phyloP scores from a whole-genome alignment of 2,113 vertebrate genomes.

The Dicaeum eximium region DNA sequence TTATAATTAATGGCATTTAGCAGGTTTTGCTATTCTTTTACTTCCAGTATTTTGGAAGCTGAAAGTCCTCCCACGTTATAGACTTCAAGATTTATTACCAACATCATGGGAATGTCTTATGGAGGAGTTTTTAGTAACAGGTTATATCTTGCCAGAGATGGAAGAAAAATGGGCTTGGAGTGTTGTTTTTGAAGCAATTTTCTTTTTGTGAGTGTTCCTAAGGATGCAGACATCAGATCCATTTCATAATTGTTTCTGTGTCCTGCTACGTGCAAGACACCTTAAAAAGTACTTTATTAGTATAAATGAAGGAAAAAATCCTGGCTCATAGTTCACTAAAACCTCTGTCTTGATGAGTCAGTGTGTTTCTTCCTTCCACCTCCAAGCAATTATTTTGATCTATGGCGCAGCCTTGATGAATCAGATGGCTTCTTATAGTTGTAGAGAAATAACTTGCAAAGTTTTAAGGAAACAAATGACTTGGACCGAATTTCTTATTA shows the following conservation, averaged over 20 bases:
- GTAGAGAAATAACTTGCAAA: not conserved
- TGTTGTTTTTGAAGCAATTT: not conserved
- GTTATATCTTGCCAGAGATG: not conserved
- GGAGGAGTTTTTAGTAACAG: not conserved
- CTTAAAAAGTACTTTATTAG: conserved; percentile 10
- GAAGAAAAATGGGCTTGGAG: not conserved
- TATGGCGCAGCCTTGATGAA: conserved; percentile 9
- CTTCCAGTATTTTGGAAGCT: not conserved
- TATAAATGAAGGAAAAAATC: conserved; percentile 22
- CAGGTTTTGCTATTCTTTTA: not conserved
- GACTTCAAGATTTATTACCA: not conserved
- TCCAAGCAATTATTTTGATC: conserved; percentile 54
- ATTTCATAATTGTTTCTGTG: conserved; percentile 12
- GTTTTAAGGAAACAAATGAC: conserved; percentile 16
- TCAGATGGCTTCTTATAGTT: conserved; percentile 6
- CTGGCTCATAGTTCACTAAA: conserved; percentile 31
- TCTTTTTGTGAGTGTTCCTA: not conserved
- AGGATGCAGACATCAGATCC: not conserved
- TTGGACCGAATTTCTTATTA: not conserved
- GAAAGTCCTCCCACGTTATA: not conserved
- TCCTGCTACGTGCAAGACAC: not conserved
- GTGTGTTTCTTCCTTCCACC: conserved; percentile 24
- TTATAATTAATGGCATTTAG: not conserved
- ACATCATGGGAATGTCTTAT: not conserved
- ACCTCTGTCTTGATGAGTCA: conserved; percentile 30